phyloP scores from a whole-genome alignment of 2,113 vertebrate genomes.

The Capreolus pygargus region DNA sequence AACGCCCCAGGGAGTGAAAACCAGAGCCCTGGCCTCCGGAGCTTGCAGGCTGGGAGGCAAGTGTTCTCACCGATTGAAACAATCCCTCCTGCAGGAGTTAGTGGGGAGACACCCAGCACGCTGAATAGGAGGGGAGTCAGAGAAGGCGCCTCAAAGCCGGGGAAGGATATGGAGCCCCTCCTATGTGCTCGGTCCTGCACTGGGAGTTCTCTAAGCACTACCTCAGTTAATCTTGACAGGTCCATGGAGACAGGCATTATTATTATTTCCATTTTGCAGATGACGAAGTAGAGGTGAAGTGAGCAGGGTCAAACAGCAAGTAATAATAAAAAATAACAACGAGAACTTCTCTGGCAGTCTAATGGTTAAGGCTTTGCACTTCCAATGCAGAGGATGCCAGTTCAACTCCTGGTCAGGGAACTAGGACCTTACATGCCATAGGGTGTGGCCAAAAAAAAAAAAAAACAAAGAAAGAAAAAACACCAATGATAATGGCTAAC shows the following conservation, averaged over 20 bases:
- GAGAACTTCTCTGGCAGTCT: background rate
- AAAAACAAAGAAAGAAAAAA: background rate
- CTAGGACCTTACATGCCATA: background rate
- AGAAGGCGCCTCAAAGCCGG: background rate
- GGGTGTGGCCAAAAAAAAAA: background rate
- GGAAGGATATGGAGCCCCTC: background rate
- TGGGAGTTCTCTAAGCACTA: background rate
- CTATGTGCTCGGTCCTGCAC: fast-evolving
- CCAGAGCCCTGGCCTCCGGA: background rate
- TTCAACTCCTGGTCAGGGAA: background rate
- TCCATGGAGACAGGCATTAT: background rate
- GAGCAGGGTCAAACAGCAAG: background rate
- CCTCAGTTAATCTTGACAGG: background rate
- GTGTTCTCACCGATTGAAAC: too few species aligned
- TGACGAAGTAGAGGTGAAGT: background rate
- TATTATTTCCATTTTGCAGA: constrained; percentile 5
- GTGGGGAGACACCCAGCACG: too few species aligned
- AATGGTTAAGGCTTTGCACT: background rate
- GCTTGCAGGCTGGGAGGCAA: background rate
- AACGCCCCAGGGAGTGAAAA: background rate
- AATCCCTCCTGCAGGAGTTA: background rate
- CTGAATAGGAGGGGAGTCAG: background rate
- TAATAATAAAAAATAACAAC: background rate
- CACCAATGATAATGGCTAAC: background rate
- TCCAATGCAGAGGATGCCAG: background rate